Conservation (phyloP, 2,113 vertebrate genomes). For the Candoia aspera region DNA sequence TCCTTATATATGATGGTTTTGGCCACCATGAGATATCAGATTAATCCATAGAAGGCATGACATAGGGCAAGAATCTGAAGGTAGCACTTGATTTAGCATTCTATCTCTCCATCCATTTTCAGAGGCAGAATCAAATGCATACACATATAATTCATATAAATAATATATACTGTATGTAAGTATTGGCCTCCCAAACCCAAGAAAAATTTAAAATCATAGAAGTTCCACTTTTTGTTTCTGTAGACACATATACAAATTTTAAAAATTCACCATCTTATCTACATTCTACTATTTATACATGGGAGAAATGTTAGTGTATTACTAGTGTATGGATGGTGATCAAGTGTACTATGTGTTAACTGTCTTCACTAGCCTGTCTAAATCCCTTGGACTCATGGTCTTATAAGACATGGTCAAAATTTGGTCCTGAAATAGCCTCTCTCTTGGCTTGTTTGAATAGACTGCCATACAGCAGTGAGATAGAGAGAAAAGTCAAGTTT, state of each 20-base stretch:
- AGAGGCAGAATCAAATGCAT: neutral
- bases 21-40: neutral
- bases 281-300: neutral
- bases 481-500: slow-evolving; percentile 27
- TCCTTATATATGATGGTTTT: neutral
- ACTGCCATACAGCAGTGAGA: neutral
- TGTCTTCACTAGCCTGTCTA: neutral
- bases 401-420: neutral
- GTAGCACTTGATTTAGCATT: neutral
- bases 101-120: neutral
- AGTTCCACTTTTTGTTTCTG: neutral
- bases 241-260: neutral
- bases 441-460: slow-evolving; percentile 18
- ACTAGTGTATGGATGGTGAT: neutral
- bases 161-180: neutral
- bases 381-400: neutral
- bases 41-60: neutral
- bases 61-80: neutral
- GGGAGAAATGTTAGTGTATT: neutral
- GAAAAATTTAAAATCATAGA: neutral
- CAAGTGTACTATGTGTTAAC: neutral
- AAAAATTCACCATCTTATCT: neutral
- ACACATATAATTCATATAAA: neutral
- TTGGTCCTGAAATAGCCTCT: neutral
- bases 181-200: neutral